Conservation (phyloP, 2,797 vertebrate species). For the Syngnathus rostellatus region DNA sequence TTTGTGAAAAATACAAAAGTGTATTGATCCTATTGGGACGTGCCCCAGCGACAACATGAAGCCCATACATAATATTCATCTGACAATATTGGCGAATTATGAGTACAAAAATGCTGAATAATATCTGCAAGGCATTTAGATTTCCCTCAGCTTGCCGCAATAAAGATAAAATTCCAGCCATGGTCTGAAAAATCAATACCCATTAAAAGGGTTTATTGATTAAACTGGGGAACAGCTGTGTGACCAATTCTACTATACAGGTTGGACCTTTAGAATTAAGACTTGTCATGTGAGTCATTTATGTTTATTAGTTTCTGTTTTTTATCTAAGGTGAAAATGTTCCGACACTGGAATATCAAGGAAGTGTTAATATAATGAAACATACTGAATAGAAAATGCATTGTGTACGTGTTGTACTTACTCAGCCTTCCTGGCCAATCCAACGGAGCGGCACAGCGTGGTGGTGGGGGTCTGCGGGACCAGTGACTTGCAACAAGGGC, state of each 20-base stretch:
- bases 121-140: background rate
- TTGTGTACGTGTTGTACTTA: slow-evolving; percentile 64
- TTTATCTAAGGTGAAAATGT: background rate
- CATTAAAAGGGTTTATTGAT: slow-evolving; percentile 38
- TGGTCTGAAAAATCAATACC: slow-evolving; percentile 34
- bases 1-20: background rate
- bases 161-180: slow-evolving; percentile 8
- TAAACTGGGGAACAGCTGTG: slow-evolving; percentile 10
- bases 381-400: background rate
- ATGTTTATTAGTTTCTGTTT: background rate
- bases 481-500: slow-evolving; percentile 74
- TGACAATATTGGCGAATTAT: background rate
- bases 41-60: too few relatives aligned
- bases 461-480: slow-evolving; percentile 80
- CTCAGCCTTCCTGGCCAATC: slow-evolving; percentile 86
- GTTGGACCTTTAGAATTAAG: slow-evolving; percentile 2
- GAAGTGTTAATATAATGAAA: background rate
- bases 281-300: slow-evolving; percentile 7
- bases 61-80: background rate
- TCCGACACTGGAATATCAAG: background rate
- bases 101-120: background rate
- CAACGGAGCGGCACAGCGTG: slow-evolving; percentile 81
- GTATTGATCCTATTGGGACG: background rate
- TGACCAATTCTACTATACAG: slow-evolving; percentile 30
- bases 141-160: background rate